These are phyloP conservation scores for Notolabrus celidotus DNA, from an alignment of 2,797 vertebrate species.

Conservation along the genomic window DNA sequence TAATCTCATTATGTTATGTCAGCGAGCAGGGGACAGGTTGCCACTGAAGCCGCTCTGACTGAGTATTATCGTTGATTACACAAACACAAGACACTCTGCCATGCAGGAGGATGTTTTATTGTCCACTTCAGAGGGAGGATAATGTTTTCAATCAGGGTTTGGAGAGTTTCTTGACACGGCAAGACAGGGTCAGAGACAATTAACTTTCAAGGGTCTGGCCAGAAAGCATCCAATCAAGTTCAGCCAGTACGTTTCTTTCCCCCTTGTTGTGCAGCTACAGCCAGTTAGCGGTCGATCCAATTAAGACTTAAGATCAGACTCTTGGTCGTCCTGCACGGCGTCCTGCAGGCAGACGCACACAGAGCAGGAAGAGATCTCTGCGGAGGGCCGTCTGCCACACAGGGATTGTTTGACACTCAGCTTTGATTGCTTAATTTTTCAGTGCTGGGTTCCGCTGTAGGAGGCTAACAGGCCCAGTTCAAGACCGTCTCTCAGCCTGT, in stretches of 20 bases:
- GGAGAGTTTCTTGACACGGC: slow-evolving; percentile 55
- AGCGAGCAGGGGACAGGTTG: slow-evolving; percentile 62
- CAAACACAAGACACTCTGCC: slow-evolving; percentile 55
- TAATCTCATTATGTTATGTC: slow-evolving; percentile 73
- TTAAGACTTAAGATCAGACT: slow-evolving; percentile 63
- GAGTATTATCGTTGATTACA: slow-evolving; percentile 61
- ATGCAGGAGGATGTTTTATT: slow-evolving; percentile 45
- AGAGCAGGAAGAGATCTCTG: slow-evolving; percentile 43
- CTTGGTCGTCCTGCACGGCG: slow-evolving; percentile 5
- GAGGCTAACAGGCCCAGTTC: slow-evolving; percentile 72
- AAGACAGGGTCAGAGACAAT: slow-evolving; percentile 63
- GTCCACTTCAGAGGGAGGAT: slow-evolving; percentile 58
- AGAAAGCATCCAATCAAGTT: slow-evolving; percentile 72
- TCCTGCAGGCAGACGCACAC: slow-evolving; percentile 39
- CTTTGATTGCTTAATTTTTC: slow-evolving; percentile 78
- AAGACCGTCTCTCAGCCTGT: slow-evolving; percentile 49
- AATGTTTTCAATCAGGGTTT: slow-evolving; percentile 56
- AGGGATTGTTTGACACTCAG: slow-evolving; percentile 66
- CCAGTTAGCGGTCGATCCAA: slow-evolving; percentile 73
- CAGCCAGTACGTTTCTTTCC: slow-evolving; percentile 58
- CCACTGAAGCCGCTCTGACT: slow-evolving; percentile 45
- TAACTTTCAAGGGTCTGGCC: slow-evolving; percentile 64
- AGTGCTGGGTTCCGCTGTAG: slow-evolving; percentile 59
- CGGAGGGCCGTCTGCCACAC: slow-evolving; percentile 59
- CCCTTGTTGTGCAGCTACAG: slow-evolving; percentile 50